These are phyloP conservation scores for Caranx ignobilis DNA, from an alignment of 2,113 vertebrate species.

Conservation along the genomic window DNA sequence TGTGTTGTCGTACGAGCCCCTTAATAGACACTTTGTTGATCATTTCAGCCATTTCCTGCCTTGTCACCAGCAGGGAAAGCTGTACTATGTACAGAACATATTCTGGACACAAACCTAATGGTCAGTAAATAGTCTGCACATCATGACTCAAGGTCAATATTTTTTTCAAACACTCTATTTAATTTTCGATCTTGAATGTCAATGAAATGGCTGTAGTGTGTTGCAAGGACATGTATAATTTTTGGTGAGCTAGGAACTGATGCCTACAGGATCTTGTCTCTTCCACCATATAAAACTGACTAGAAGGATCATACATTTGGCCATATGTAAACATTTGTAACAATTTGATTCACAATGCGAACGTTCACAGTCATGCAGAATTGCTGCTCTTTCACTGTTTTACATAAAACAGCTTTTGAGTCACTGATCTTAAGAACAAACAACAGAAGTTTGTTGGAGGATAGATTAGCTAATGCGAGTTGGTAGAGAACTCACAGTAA, in stretches of 20 bases:
- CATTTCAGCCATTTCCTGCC: neutral
- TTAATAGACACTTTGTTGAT: neutral
- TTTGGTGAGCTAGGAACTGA: neutral
- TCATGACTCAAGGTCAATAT: neutral
- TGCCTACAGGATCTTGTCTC: neutral
- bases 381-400: too few relatives aligned
- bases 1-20: neutral
- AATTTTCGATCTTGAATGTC: neutral
- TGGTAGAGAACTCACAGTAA: too few relatives aligned
- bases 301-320: neutral
- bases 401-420: too few relatives aligned
- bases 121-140: neutral
- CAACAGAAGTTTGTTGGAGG: too few relatives aligned
- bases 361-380: too few relatives aligned
- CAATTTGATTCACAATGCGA: too few relatives aligned
- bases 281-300: neutral
- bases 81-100: neutral
- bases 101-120: neutral
- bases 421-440: too few relatives aligned
- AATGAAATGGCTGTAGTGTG: neutral
- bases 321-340: neutral
- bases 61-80: neutral
- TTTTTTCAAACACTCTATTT: neutral
- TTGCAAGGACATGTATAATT: neutral
- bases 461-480: too few relatives aligned